Evolutionary conservation across 2,113 vertebrate species (phyloP), one percentile per base, ranked within the genome.

Genomic region (Cervus canadensis): DNA sequence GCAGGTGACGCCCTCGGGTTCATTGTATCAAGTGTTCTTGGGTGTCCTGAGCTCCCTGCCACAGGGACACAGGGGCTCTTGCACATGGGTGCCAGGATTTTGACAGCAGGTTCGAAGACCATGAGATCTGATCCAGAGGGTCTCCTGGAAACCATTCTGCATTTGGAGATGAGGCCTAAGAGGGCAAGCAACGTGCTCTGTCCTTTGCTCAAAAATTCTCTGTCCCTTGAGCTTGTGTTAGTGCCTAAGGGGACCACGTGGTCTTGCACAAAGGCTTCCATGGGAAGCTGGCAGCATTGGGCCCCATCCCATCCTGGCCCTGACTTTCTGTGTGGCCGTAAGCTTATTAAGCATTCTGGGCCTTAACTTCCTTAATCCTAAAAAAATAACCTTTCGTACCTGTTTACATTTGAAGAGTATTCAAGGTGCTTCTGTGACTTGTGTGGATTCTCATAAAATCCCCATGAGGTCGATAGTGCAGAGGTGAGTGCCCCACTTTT

Each of bases 391-490:
- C 2, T 12, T n/a, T 25, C n/a, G 16, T 33, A 48, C 19, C 85
- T 50, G 2, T 40, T 94, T 25, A 48, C 10, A 2, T 48, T 6
- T 67, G 28, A 36, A 76, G 90, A 84, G 26, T 50, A n/a, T 74
- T 81, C 23, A 50, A 2, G 4, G 56, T 26, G 6, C 33, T 81
- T 59, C 43, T 36, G 40, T 60, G 92, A 56, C 30, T 86, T 86
- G 59, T 54, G 26, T 43, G 33, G 40, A n/a, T 19, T 56, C 43
- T 89, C 59, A 2, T 16, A 52, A 43, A 90, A 40, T 40, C 28
- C 40, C n/a, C 0, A 0, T 62, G 87, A 59, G 56, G 57, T 45
- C 3, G 1, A 33, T 16, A 1, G 4, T 21, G 10, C 33, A n/a
- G 91, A 50, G 15, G 33, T 25, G 33, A 13, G 11, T 36, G 10